Evolutionary conservation across 2,113 vertebrate species (phyloP).

Genomic region (Trematocara variabile): DNA sequence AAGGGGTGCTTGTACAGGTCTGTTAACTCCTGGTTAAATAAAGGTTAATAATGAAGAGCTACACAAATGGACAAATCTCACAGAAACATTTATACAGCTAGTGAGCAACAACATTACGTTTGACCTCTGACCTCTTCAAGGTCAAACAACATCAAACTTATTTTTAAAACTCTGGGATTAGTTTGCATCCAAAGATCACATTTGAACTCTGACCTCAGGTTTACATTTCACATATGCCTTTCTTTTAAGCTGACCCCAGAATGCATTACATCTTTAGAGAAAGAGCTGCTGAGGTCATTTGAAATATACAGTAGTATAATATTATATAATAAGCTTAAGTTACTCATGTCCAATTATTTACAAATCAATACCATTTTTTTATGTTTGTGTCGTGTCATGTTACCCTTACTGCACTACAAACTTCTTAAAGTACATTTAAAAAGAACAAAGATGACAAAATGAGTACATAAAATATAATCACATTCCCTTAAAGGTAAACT

Average conservation of each 20-base stretch:
- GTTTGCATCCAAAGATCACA: not conserved
- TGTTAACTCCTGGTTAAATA: not conserved
- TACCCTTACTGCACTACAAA: not conserved
- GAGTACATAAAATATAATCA: not conserved
- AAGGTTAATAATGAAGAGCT: not conserved
- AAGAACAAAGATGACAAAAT: not conserved
- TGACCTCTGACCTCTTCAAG: not conserved
- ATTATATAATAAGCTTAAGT: not conserved
- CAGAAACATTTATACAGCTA: not conserved
- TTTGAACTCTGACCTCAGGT: not conserved
- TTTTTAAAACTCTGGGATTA: not conserved
- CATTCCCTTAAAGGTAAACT: not conserved
- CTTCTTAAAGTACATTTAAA: not conserved
- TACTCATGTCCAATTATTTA: not conserved
- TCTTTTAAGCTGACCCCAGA: not conserved
- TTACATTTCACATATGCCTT: not conserved
- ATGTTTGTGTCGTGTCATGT: not conserved
- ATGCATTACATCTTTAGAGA: not conserved
- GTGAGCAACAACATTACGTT: not conserved
- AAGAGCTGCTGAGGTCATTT: not conserved
- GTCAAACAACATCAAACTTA: not conserved
- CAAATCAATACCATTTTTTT: not conserved
- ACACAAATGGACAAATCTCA: not conserved
- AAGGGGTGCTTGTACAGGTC: not conserved
- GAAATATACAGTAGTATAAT: not conserved